Evolutionary conservation across 2,888 invertebrate genomes (phyloP).

Genomic region (Macrophya annulata): DNA sequence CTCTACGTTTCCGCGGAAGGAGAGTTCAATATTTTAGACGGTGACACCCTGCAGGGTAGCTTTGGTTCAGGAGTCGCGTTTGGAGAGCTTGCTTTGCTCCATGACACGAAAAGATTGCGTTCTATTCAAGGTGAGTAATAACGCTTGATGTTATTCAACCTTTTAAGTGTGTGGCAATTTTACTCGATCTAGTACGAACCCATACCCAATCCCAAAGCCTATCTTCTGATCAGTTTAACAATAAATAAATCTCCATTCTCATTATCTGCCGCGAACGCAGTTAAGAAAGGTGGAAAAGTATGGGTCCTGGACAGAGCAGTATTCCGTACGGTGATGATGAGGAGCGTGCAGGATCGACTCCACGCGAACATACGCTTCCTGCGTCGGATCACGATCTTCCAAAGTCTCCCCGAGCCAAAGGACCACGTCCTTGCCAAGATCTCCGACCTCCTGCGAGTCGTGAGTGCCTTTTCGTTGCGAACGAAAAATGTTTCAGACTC

Average conservation of each 20-base stretch:
- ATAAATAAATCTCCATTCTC: neutral
- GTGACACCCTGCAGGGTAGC: conserved; percentile 87
- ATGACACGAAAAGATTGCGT: conserved; percentile 95
- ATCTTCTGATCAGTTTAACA: neutral
- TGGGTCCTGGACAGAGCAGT: conserved; percentile 94
- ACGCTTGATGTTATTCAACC: neutral
- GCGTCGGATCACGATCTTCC: conserved; percentile 89
- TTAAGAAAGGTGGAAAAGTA: conserved; percentile 89
- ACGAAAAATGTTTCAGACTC: neutral
- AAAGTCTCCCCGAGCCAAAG: conserved; percentile 80
- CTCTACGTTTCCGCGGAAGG: conserved; percentile 94
- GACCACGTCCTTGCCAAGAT: conserved; percentile 87
- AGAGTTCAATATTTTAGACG: conserved; percentile 92
- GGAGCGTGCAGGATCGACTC: conserved; percentile 90
- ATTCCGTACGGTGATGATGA: conserved; percentile 95
- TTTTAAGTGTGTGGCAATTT: neutral
- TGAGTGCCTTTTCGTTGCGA: conserved; percentile 76
- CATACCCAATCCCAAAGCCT: too few relatives aligned
- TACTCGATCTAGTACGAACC: neutral
- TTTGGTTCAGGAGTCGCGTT: conserved; percentile 92
- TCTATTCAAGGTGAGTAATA: conserved; percentile 88
- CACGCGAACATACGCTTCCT: conserved; percentile 94
- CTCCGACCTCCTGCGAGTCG: conserved; percentile 93
- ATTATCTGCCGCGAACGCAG: conserved; percentile 76
- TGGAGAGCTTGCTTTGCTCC: conserved; percentile 96